These are phyloP conservation scores for Darevskia mixta DNA, from an alignment of 2,797 vertebrate species.

Conservation along the genomic window DNA sequence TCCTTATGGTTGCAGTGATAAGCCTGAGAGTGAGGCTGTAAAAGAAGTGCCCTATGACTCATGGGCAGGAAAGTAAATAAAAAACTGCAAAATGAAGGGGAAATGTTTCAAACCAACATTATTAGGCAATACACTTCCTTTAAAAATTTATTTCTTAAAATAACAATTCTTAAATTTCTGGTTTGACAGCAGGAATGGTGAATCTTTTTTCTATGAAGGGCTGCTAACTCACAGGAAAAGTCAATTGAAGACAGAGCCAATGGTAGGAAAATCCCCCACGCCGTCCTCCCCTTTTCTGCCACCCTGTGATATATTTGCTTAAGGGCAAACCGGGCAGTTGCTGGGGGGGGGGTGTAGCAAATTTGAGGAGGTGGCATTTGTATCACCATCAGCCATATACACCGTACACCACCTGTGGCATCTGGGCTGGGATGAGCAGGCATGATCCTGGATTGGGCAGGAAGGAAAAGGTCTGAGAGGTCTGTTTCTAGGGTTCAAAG, in stretches of 20 bases:
- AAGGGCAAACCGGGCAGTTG: too few relatives aligned
- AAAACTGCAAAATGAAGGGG: not conserved
- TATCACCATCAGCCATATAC: too few relatives aligned
- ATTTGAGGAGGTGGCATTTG: too few relatives aligned
- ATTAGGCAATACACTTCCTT: not conserved
- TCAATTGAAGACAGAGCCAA: not conserved
- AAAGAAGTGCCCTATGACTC: constrained; percentile 12
- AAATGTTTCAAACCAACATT: not conserved
- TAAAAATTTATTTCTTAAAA: not conserved
- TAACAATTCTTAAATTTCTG: not conserved
- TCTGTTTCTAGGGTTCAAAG: too few relatives aligned
- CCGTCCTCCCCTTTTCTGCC: not conserved
- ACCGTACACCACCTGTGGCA: too few relatives aligned
- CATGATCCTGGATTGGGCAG: too few relatives aligned
- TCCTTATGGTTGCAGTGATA: constrained; percentile 26
- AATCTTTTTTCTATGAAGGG: not conserved
- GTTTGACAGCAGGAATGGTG: not conserved
- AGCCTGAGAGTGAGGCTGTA: not conserved
- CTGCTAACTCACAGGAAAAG: not conserved
- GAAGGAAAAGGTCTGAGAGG: too few relatives aligned
- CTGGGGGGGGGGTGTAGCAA: too few relatives aligned
- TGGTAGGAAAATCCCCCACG: not conserved
- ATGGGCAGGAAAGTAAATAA: constrained; percentile 6
- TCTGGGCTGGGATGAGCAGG: too few relatives aligned
- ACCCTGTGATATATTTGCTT: too few relatives aligned